Evolutionary conservation across 1,140 invertebrate genomes (phyloP), one percentile per base, ranked within the genome.

Genomic region (Pararge aegeria): DNA sequence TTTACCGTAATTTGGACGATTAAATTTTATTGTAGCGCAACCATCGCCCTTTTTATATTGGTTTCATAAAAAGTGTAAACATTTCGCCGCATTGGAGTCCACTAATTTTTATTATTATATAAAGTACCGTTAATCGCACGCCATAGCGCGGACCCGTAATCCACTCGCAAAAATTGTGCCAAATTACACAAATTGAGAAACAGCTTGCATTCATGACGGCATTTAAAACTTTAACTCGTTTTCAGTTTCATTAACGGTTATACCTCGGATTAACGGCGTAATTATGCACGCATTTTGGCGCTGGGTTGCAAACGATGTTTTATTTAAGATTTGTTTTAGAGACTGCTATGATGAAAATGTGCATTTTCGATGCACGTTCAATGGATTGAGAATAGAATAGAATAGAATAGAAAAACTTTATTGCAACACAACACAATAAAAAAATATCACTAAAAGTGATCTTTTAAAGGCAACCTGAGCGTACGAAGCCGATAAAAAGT

Each of bases 181-280:
- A 81, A 79, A 80, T 76, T 76, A 74, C 75, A 69, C 66, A 75
- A 82, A 84, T 77, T 80, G 74, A 80, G 80, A 81, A 81, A 83
- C 83, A 87, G 83, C 83, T 84, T 87, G 81, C 75, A 78, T 71
- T 87, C 80, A 87, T 83, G 70, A 75, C 67, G 63, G 70, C 68
- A 74, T 87, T 87, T 83, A 84, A 86, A 86, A 87, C 74, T 87
- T 83, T 71, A 75, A 78, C 72, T 74, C 76, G 75, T 83, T 83
- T 81, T 78, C 81, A 78, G 81, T 82, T 82, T 73, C 80, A 83
- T 87, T 87, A 87, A 87, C 83, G 80, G 78, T 80, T 83, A 83
- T 83, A 80, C 75, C 80, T 78, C 80, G 70, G 75, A 68, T 81
- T 78, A 83, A 83, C 71, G 70, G 67, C 29, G 75, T 83, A 75